Percentiles rank a stretch among this genome's conserved stretches.
These are phyloP conservation scores for Pseudolaguvia tuberculata DNA, from an alignment of 2,113 vertebrate species.

Conservation along the genomic window DNA sequence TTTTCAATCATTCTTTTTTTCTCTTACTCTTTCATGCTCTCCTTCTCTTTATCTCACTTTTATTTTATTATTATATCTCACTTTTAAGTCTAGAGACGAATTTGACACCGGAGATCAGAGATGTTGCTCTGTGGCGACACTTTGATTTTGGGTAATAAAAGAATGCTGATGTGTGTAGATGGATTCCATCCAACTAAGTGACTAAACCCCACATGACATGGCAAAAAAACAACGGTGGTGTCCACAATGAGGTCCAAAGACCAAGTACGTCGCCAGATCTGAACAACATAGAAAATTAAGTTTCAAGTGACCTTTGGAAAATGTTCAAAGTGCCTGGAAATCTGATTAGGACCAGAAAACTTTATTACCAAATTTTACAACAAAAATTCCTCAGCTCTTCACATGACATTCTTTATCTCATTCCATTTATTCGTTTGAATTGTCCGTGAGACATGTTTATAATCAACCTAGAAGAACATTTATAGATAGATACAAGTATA, in stretches of 20 bases:
- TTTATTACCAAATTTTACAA: conserved; percentile 73
- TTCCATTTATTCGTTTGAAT: too few species aligned
- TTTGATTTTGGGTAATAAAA: too few species aligned
- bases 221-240: background rate
- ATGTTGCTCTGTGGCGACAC: background rate
- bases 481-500: too few species aligned
- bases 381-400: conserved; percentile 69
- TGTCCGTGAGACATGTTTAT: too few species aligned
- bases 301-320: conserved; percentile 70
- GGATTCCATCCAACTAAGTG: conserved; percentile 3
- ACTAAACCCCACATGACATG: conserved; percentile 41
- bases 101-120: conserved; percentile 45
- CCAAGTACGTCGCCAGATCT: conserved; percentile 7
- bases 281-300: conserved; percentile 62
- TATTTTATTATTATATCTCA: too few species aligned
- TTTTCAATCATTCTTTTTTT: too few species aligned
- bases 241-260: conserved; percentile 31
- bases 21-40: too few species aligned
- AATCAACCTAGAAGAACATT: too few species aligned
- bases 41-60: too few species aligned
- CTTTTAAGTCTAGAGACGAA: conserved; percentile 50
- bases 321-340: conserved; percentile 67
- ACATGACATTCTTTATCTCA: conserved; percentile 62
- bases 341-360: conserved; percentile 72
- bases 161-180: background rate